Percentiles rank a stretch among this genome's conserved stretches.
Conservation (phyloP, 2,888 invertebrate species). For the Sussaba pulchella region DNA sequence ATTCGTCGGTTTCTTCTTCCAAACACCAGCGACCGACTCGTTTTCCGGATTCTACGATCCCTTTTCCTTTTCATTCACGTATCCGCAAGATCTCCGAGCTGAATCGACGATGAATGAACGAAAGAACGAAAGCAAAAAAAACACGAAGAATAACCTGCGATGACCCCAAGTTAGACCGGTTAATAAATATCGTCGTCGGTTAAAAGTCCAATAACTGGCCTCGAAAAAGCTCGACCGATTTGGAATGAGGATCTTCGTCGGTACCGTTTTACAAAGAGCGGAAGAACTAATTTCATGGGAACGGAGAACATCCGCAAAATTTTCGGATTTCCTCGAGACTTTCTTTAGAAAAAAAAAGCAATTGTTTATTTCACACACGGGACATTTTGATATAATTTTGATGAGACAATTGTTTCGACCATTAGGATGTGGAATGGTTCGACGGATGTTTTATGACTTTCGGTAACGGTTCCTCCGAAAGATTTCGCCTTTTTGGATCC, state of each 20-base stretch:
- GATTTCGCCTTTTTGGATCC: conserved; percentile 71
- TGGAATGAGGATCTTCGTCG: conserved; percentile 72
- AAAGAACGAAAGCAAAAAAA: conserved; percentile 23
- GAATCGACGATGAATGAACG: conserved; percentile 73
- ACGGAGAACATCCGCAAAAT: conserved; percentile 35
- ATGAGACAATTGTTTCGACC: not conserved
- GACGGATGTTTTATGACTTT: conserved; percentile 72
- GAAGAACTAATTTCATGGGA: conserved; percentile 79
- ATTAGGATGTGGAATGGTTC: conserved; percentile 15
- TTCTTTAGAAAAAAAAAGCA: not conserved
- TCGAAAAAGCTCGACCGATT: conserved; percentile 54
- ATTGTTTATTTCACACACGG: conserved; percentile 24
- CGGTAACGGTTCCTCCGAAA: conserved; percentile 75
- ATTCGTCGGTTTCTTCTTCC: conserved; percentile 34
- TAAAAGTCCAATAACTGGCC: conserved; percentile 60
- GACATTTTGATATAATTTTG: conserved; percentile 9
- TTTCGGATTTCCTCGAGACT: not conserved
- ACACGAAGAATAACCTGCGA: conserved; percentile 42
- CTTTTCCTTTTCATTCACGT: conserved; percentile 49
- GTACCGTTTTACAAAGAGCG: no score
- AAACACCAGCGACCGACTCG: conserved; percentile 46
- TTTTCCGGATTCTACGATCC: conserved; percentile 37
- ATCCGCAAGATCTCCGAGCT: conserved; percentile 68
- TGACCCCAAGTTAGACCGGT: conserved; percentile 56
- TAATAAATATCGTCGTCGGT: conserved; percentile 33